These are phyloP conservation scores for Latrodectus elegans DNA, from an alignment of 2,888 invertebrate species.

Conservation along the genomic window DNA sequence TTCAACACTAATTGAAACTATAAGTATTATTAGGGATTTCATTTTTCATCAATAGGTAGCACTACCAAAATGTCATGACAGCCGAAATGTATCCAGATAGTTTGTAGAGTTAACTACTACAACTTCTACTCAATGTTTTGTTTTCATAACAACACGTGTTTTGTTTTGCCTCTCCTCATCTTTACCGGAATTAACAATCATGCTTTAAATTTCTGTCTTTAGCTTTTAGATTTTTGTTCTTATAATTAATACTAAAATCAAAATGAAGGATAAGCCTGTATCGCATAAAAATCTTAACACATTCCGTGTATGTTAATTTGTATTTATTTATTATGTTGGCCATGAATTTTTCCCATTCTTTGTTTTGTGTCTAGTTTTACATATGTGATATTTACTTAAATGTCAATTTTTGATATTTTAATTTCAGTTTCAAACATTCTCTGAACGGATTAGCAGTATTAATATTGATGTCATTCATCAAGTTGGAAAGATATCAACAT, in stretches of 20 bases:
- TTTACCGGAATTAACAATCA: background rate
- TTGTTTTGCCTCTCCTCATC: background rate
- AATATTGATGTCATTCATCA: constrained; percentile 91
- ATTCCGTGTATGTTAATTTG: constrained; percentile 81
- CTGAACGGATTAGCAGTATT: constrained; percentile 88
- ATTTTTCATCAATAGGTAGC: no score
- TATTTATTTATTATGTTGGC: background rate
- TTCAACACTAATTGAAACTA: no score
- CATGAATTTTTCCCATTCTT: background rate
- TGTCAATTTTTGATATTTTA: background rate
- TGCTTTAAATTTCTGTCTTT: constrained; percentile 1
- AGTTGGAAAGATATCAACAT: constrained; percentile 77
- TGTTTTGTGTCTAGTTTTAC: background rate
- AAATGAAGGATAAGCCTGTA: constrained; percentile 67
- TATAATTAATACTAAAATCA: background rate
- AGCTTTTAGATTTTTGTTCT: background rate
- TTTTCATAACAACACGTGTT: background rate
- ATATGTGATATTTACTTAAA: background rate
- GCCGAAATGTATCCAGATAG: no score
- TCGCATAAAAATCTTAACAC: constrained; percentile 78
- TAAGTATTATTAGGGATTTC: no score
- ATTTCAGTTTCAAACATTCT: constrained; percentile 80
- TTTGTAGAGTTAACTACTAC: background rate
- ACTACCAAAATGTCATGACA: no score
- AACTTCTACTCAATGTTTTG: background rate